phyloP scores from a whole-genome alignment of 2,113 vertebrate species.

The Brachypodius melanocephalos region DNA sequence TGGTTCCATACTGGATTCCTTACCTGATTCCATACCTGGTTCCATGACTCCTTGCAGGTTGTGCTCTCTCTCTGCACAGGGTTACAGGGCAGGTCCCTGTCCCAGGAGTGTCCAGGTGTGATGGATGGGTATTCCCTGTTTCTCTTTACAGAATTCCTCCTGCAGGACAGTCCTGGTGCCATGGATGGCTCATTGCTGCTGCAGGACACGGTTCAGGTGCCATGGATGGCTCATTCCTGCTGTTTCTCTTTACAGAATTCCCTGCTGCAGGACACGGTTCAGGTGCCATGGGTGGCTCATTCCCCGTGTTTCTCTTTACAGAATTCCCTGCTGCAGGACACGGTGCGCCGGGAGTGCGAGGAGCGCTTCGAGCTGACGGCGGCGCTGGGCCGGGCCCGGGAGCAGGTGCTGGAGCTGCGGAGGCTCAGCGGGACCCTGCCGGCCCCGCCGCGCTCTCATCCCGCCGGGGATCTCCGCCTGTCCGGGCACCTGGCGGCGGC shows the following conservation, averaged over 20 bases:
- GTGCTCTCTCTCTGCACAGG: background rate
- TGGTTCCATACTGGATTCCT: fast-evolving
- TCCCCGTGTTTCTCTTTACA: slow-evolving; percentile 2
- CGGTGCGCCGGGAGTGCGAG: slow-evolving; percentile 86
- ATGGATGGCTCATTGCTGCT: slow-evolving; percentile 8
- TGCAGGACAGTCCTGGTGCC: fast-evolving
- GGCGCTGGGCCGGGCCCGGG: slow-evolving; percentile 78
- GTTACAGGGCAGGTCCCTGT: fast-evolving
- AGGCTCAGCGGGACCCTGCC: slow-evolving; percentile 38
- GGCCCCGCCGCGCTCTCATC: background rate
- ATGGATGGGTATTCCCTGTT: fast-evolving
- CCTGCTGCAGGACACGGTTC: background rate
- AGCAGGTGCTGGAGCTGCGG: slow-evolving; percentile 77
- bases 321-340: slow-evolving; percentile 86
- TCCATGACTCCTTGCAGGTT: background rate
- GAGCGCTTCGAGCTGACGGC: slow-evolving; percentile 88
- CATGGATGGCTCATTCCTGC: fast-evolving
- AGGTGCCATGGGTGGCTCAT: background rate
- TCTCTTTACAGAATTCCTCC: background rate
- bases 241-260: slow-evolving; percentile 67
- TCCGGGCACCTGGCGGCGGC: background rate
- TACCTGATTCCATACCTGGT: fast-evolving
- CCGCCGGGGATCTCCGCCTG: background rate
- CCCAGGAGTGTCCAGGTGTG: background rate
- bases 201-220: slow-evolving; percentile 52